Evolutionary conservation across 1,140 invertebrate genomes (phyloP).

Genomic region (Lithobius niger): DNA sequence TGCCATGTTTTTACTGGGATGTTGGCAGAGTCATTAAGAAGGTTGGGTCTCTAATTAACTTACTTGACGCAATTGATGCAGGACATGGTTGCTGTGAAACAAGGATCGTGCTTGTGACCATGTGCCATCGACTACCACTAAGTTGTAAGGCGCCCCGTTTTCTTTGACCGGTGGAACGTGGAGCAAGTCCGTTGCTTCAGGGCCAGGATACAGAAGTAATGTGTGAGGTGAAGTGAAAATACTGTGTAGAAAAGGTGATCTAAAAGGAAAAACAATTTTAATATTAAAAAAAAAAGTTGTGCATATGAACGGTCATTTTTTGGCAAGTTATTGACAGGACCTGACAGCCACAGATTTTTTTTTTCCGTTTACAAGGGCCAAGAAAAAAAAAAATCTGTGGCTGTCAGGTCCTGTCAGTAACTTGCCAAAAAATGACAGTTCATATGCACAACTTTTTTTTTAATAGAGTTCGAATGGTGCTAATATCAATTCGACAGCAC

Average conservation of each 20-base stretch:
- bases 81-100: conserved; percentile 30
- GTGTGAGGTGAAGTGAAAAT: conserved; percentile 55
- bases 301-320: no score
- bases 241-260: conserved; percentile 48
- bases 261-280: conserved; percentile 24
- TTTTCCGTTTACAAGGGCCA: no score
- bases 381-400: no score
- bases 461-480: no score
- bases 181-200: conserved; percentile 48
- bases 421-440: no score
- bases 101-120: conserved; percentile 76
- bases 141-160: conserved; percentile 45
- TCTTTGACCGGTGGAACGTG: conserved; percentile 26
- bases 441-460: no score
- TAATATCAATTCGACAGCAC: no score
- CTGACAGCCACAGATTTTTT: no score
- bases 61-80: conserved; percentile 33
- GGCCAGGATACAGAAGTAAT: conserved; percentile 67
- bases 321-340: no score
- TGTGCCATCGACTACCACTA: conserved; percentile 81
- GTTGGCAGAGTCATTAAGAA: conserved; percentile 9
- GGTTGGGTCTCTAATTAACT: conserved; percentile 8
- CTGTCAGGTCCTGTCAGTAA: no score
- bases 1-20: neutral
- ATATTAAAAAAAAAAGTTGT: no score